A percentile compares a stretch with the other conserved stretches of the same genome.
Evolutionary conservation across 1,140 invertebrate genomes (phyloP).

Genomic region (Glossosoma conforme): DNA sequence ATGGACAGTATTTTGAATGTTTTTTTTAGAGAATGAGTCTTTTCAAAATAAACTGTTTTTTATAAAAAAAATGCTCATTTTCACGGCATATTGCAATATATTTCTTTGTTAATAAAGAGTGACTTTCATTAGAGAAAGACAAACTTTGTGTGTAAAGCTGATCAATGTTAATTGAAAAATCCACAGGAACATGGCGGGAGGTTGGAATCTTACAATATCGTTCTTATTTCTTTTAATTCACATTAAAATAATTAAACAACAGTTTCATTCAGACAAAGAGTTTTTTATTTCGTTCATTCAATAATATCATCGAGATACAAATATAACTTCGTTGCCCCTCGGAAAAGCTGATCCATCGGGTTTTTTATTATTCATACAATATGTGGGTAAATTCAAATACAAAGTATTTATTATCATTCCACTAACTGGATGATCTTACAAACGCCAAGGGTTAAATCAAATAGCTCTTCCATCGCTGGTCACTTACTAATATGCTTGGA

Average conservation of each 20-base stretch:
- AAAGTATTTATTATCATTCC: background rate
- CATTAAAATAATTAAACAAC: background rate
- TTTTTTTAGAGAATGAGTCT: too few species aligned
- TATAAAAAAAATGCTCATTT: too few species aligned
- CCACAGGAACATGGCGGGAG: too few species aligned
- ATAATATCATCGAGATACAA: conserved; percentile 1
- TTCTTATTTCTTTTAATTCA: too few species aligned
- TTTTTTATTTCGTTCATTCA: conserved; percentile 1
- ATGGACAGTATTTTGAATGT: too few species aligned
- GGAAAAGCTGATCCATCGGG: background rate
- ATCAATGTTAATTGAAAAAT: too few species aligned
- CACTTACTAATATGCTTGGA: background rate
- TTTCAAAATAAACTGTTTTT: too few species aligned
- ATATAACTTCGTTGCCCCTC: conserved; percentile 4
- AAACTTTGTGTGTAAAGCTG: too few species aligned
- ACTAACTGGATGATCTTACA: background rate
- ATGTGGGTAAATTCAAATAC: background rate
- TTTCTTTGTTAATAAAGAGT: too few species aligned
- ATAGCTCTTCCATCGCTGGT: background rate
- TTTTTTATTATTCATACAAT: background rate
- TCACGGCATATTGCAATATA: too few species aligned
- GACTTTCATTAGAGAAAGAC: too few species aligned
- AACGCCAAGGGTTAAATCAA: background rate
- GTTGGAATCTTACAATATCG: too few species aligned
- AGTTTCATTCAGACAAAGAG: conserved; percentile 1